Conservation (phyloP, 2,113 vertebrate species). For the Motacilla tschutschensis region DNA sequence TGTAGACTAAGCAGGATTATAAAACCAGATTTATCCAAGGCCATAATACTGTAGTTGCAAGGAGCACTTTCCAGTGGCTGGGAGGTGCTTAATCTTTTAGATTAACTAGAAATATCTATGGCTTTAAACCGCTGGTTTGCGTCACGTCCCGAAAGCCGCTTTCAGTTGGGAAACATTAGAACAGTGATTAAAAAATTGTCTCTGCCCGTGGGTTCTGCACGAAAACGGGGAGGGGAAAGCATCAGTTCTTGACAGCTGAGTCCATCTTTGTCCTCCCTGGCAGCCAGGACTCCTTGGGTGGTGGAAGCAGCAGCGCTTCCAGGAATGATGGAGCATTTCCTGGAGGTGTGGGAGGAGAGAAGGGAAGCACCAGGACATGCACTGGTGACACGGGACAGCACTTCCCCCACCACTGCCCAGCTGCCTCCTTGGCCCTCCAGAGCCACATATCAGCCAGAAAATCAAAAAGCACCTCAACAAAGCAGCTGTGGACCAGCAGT, state of each 20-base stretch:
- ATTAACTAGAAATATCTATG: conserved; percentile 65
- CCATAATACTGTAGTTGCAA: conserved; percentile 36
- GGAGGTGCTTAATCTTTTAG: conserved; percentile 68
- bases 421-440: background rate
- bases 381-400: accelerated
- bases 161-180: conserved; percentile 31
- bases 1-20: conserved; percentile 68
- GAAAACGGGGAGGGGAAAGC: background rate
- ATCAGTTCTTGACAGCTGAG: background rate
- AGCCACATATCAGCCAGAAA: background rate
- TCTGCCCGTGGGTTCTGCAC: background rate
- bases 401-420: background rate
- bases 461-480: background rate
- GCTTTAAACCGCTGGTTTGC: conserved; percentile 60
- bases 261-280: background rate
- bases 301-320: accelerated
- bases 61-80: conserved; percentile 43
- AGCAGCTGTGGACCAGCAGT: background rate
- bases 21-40: conserved; percentile 59
- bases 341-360: background rate
- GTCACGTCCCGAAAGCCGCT: conserved; percentile 65
- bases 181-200: conserved; percentile 54
- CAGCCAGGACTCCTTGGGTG: background rate
- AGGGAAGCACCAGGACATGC: background rate
- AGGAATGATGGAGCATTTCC: background rate